Evolutionary conservation across 2,797 vertebrate species (phyloP).

Genomic region (Okamejei kenojei): DNA sequence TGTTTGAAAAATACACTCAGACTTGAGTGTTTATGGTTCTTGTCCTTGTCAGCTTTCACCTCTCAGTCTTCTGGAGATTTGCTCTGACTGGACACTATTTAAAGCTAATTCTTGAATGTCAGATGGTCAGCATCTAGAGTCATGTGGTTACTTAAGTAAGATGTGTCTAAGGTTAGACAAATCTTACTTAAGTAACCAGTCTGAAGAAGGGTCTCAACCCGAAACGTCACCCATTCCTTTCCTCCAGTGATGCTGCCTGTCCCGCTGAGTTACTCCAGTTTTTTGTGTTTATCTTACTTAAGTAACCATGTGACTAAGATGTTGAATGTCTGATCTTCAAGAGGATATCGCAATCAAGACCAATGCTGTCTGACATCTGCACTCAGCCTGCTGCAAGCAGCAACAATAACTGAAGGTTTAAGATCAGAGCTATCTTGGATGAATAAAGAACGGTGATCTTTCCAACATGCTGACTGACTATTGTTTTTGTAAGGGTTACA

Average conservation of each 20-base stretch:
- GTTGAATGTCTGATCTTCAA: not conserved
- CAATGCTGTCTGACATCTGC: not conserved
- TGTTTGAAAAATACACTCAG: not conserved
- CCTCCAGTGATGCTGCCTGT: not conserved
- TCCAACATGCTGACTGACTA: not conserved
- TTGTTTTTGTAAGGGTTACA: not conserved
- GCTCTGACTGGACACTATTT: not conserved
- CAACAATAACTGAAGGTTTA: not conserved
- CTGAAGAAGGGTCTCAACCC: too few species aligned
- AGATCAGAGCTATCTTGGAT: not conserved
- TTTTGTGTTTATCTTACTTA: too few species aligned
- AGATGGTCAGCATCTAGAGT: too few species aligned
- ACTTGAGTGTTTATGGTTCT: not conserved
- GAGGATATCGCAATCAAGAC: not conserved
- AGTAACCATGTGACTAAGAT: too few species aligned
- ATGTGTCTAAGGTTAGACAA: too few species aligned
- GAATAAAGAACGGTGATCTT: not conserved
- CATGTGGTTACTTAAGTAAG: too few species aligned
- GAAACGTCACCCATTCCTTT: too few species aligned
- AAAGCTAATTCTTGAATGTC: not conserved
- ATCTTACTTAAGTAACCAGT: not conserved
- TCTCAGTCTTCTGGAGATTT: not conserved
- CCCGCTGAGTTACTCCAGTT: too few species aligned
- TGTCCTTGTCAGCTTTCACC: not conserved
- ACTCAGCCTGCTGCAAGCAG: not conserved